Base-by-base conservation (phyloP, 2,888 invertebrate genomes). In the Allolobophora icterica region DNA sequence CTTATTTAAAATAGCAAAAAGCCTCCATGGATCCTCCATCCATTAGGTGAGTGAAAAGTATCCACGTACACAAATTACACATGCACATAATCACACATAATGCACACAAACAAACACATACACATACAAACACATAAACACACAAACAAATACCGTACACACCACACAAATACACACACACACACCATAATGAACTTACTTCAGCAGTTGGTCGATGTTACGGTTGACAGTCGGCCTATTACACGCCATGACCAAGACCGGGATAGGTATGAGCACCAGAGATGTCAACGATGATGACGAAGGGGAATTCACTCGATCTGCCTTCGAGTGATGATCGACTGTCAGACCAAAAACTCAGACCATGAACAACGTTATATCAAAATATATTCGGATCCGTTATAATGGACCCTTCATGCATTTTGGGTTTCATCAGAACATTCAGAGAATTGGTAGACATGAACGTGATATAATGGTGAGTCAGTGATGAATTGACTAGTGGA, bases 181-280 rank as follows among this genome's bases (percentile, higher is more conserved):
- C 24, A 89, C 35, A 87, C 33, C 38, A 40, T 6, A 89, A 34
- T 33, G 52, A 89, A 6, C 42, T 96, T 97, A 97, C 95, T 97
- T 97, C 92, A 99, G 96, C 90, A 99, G 96, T 95, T 97, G 97
- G 95, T 99, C 98, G 93, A 99, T 96, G 95, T 98, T 98, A 93
- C 98, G 96, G 93, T 96, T 97, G 91, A 99, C 98, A 1, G 98
- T 98, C 15, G 94, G 93, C 92, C 99, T 96, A 96, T 99, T 98
- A 95, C 99, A 99, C 11, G 99, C 98, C 95, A 99, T 98, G 92
- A 99, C 97, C 92, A 99, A 95, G 38, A 99, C 42, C 24, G 91
- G 89, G 1, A 91, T 30, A 19, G 87, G 87, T 87, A 87, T 8
- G n/a, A 87, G 87, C 71, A 71, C 71, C 71, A 71, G 8, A n/a